Evolutionary conservation across 1,140 invertebrate species (phyloP), one percentile per base, ranked within the genome.

Genomic region (Schmidtea mediterranea): DNA sequence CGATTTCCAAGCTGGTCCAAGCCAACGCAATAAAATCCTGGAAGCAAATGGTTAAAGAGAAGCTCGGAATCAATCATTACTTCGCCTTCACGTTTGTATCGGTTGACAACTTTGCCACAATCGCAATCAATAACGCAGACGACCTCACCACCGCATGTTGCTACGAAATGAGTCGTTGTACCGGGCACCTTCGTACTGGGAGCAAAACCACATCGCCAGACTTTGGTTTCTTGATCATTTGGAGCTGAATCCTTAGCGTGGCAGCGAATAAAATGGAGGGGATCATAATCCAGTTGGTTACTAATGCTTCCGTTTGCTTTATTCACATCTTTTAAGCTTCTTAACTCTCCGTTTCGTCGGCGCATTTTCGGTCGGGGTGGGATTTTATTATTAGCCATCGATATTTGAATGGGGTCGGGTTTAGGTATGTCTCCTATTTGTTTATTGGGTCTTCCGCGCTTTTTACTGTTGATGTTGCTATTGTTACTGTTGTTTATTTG

Each of bases 111-210:
- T 24, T 60, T 58, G n/a, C 66, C 67, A 12, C 62, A 63, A 16
- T 55, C 50, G 23, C 64, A 63, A 54, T 71, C 65, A 24, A 70
- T 68, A n/a, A 72, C 56, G 53, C 69, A 71, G 1, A 72, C 61
- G 23, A 59, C 66, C 22, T 69, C 63, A 21, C 69, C 69, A 21
- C 69, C 70, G 56, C 69, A 71, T 0, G 69, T 70, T 2, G 69
- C 70, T 3, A 72, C 58, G 8, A 66, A 52, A 39, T 62, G 57
- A 3, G 59, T 63, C 2, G 55, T 64, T 39, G 56, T 53, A 21
- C 53, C 56, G 32, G 57, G 51, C 45, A 57, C 51, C 22, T 58
- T 40, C 1, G 54, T 41, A 47, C 59, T 50, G 2, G 70, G 70
- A 51, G 69, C 66, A 57, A 71, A 69, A 0, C 58, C 61, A 55